A percentile compares a stretch with the other conserved stretches of the same genome.
Evolutionary conservation across 2,797 vertebrate genomes (phyloP).

Genomic region (Notolabrus celidotus): DNA sequence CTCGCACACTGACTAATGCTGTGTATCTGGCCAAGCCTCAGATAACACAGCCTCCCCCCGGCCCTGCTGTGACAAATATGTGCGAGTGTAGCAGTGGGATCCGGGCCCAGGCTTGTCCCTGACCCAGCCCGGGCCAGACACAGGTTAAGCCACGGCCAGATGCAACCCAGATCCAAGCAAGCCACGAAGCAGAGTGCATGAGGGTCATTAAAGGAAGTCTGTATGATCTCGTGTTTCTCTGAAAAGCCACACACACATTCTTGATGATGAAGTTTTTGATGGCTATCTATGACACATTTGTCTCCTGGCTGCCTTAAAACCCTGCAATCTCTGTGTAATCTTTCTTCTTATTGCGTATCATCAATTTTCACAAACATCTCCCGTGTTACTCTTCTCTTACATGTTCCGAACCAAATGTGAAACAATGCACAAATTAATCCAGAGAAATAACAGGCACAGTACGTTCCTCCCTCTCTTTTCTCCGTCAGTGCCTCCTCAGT

Average conservation of each 20-base stretch:
- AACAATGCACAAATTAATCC: conserved; percentile 63
- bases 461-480: conserved; percentile 73
- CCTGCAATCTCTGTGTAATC: conserved; percentile 29
- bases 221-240: conserved; percentile 25
- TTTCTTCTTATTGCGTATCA: conserved; percentile 42
- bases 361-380: conserved; percentile 39
- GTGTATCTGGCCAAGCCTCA: conserved; percentile 87
- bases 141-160: conserved; percentile 85
- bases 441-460: conserved; percentile 56
- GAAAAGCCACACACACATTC: conserved; percentile 36
- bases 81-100: conserved; percentile 70
- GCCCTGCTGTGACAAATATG: conserved; percentile 93
- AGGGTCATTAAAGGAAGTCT: conserved; percentile 27
- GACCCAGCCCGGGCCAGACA: conserved; percentile 86
- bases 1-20: conserved; percentile 85
- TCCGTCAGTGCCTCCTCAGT: conserved; percentile 66
- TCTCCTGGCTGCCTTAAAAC: conserved; percentile 24
- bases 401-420: conserved; percentile 28
- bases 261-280: conserved; percentile 33
- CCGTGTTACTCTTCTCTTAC: conserved; percentile 36
- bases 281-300: conserved; percentile 38
- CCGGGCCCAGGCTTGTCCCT: conserved; percentile 80
- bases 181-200: conserved; percentile 23
- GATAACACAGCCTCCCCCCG: conserved; percentile 83
- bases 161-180: conserved; percentile 37